Evolutionary conservation across 2,113 vertebrate genomes (phyloP).

Genomic region (Murina feae): DNA sequence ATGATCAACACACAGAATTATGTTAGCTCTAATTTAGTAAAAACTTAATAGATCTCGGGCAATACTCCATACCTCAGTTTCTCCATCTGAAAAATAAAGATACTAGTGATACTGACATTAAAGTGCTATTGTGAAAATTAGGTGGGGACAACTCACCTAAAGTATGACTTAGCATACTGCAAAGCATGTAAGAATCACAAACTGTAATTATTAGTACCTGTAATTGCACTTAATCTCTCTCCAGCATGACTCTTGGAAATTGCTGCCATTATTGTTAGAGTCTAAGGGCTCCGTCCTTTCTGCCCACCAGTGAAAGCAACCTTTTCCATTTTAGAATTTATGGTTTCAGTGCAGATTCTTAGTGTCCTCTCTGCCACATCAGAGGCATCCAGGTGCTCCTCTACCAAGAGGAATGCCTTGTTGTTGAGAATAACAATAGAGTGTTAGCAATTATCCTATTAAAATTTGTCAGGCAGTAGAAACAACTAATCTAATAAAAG

Average conservation of each 20-base stretch:
- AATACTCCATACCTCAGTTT: neutral
- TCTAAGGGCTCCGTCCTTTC: neutral
- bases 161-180: neutral
- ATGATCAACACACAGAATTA: neutral
- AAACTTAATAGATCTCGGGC: neutral
- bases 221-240: neutral
- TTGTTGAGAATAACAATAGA: conserved; percentile 32
- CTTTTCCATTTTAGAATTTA: neutral
- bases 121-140: neutral
- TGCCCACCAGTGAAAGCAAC: neutral
- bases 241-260: neutral
- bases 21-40: neutral
- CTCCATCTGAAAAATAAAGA: neutral
- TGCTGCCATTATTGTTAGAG: neutral
- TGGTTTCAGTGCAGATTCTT: neutral
- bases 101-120: neutral
- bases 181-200: neutral
- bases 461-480: conserved; percentile 28
- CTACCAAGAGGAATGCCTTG: neutral
- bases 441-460: conserved; percentile 33
- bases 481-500: too few relatives aligned
- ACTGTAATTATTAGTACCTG: neutral
- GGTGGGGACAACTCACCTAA: neutral
- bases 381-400: neutral
- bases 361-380: neutral